phyloP scores from a whole-genome alignment of 2,888 invertebrate species.

The Lycia hirtaria region DNA sequence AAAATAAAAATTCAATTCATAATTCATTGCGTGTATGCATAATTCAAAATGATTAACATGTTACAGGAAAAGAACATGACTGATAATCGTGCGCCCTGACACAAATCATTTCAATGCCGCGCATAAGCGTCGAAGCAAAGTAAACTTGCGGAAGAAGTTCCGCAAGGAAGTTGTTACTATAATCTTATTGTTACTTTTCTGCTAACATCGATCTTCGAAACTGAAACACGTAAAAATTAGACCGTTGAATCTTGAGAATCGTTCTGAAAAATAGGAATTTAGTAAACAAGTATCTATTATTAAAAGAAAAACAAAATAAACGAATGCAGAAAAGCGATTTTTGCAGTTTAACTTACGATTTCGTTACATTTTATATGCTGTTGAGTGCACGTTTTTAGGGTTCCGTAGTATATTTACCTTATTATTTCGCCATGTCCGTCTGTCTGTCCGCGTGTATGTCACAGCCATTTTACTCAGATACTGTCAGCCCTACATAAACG shows the following conservation, averaged over 20 bases:
- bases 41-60: constrained; percentile 6
- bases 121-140: constrained; percentile 27
- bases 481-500: too few relatives aligned
- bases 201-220: background rate
- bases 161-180: constrained; percentile 41
- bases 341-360: too few relatives aligned
- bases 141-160: constrained; percentile 41
- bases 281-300: too few relatives aligned
- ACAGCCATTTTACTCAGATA: too few relatives aligned
- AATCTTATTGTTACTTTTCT: constrained; percentile 16
- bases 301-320: too few relatives aligned
- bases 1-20: background rate
- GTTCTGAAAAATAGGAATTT: background rate
- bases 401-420: too few relatives aligned
- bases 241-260: background rate
- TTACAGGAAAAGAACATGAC: constrained; percentile 17
- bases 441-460: too few relatives aligned
- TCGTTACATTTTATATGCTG: too few relatives aligned
- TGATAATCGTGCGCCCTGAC: constrained; percentile 21
- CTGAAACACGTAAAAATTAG: background rate
- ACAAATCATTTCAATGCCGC: constrained; percentile 32
- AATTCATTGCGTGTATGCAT: constrained; percentile 9
- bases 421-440: too few relatives aligned
- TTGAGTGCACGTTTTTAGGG: too few relatives aligned
- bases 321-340: too few relatives aligned